Conservation (phyloP, 1,140 invertebrate species). For the Pogonomyrmex californicus region DNA sequence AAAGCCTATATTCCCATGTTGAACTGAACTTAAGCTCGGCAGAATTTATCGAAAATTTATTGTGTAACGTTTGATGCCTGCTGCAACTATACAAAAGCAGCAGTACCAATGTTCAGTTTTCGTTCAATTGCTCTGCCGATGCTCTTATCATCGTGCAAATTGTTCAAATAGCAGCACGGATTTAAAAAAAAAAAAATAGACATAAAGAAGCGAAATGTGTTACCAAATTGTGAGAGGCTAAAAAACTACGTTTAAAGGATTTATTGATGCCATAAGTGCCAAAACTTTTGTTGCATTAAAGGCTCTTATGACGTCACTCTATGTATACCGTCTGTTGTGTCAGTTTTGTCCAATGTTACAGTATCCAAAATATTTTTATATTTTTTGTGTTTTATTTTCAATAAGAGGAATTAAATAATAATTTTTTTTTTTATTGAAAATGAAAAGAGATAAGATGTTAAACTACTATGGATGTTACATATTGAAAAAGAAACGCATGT, state of each 20-base stretch:
- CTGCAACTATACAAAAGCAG: background rate
- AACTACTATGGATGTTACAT: background rate
- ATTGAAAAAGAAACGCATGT: background rate
- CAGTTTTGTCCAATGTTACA: background rate
- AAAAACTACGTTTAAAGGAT: constrained; percentile 6
- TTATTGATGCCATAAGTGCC: background rate
- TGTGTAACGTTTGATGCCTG: background rate
- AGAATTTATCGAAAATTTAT: background rate
- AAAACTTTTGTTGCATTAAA: constrained; percentile 16
- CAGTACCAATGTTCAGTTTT: background rate
- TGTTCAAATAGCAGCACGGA: constrained; percentile 15
- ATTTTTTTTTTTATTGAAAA: background rate
- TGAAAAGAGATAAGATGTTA: background rate
- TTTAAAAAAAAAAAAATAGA: constrained; percentile 32
- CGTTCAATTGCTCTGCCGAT: background rate
- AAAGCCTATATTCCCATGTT: background rate
- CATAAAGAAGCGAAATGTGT: constrained; percentile 16
- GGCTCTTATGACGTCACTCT: background rate
- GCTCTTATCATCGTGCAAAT: constrained; percentile 14
- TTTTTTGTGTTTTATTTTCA: background rate
- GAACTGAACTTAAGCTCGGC: background rate
- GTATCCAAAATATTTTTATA: background rate
- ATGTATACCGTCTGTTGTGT: background rate
- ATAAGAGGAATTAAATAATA: background rate
- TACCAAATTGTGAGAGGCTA: background rate